phyloP scores from a whole-genome alignment of 2,888 invertebrate species.

The Lasioglossum oenotherae region DNA sequence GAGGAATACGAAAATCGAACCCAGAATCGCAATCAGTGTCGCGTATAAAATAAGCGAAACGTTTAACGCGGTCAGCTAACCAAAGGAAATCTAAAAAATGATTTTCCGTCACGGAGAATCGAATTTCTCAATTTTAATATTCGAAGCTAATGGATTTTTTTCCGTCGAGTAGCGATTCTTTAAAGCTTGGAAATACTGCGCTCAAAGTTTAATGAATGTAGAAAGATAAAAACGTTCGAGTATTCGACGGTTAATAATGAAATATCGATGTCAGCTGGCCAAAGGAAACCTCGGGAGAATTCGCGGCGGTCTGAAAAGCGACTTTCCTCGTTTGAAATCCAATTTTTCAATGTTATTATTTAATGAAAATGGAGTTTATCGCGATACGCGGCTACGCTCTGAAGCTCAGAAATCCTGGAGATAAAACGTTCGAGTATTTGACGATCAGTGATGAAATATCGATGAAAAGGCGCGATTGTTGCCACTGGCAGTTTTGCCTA shows the following conservation, averaged over 20 bases:
- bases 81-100: constrained; percentile 9
- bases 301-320: not conserved
- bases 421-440: constrained; percentile 1
- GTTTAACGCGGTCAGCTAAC: constrained; percentile 39
- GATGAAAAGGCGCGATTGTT: constrained; percentile 7
- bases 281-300: not conserved
- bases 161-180: not conserved
- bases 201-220: not conserved
- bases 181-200: not conserved
- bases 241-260: constrained; percentile 14
- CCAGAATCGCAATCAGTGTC: constrained; percentile 41
- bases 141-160: not conserved
- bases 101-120: not conserved
- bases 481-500: not conserved
- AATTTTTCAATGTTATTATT: not conserved
- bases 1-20: constrained; percentile 50
- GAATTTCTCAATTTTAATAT: not conserved
- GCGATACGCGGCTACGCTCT: not conserved
- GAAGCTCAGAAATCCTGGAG: not conserved
- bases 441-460: constrained; percentile 8
- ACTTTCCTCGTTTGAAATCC: not conserved
- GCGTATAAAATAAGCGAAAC: constrained; percentile 46
- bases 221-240: not conserved
- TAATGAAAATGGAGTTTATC: not conserved
- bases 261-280: not conserved